phyloP scores from a whole-genome alignment of 2,113 vertebrate genomes.

The Ia io region DNA sequence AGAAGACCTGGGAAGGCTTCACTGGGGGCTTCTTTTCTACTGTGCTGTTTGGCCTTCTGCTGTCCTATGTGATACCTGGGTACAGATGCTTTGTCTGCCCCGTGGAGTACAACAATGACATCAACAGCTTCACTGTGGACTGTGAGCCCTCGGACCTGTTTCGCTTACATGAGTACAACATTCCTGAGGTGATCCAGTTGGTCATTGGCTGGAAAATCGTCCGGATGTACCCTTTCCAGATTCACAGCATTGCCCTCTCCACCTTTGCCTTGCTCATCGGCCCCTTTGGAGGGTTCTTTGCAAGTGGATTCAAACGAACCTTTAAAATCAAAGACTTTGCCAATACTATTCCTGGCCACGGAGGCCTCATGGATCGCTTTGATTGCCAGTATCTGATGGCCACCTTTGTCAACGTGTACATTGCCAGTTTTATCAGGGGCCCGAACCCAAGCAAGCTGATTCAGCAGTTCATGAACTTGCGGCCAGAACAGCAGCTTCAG shows the following conservation, averaged over 20 bases:
- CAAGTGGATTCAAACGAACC: slow-evolving; percentile 97
- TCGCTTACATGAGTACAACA: no score
- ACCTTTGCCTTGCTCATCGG: slow-evolving; percentile 96
- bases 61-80: no score
- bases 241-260: slow-evolving; percentile 97
- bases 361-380: slow-evolving; percentile 98
- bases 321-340: slow-evolving; percentile 99
- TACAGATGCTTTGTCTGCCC: no score
- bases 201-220: no score
- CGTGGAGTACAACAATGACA: no score
- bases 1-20: no score
- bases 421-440: slow-evolving; percentile 98
- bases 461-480: slow-evolving; percentile 95
- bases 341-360: slow-evolving; percentile 97
- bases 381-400: slow-evolving; percentile 99
- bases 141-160: no score
- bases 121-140: no score
- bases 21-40: no score
- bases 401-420: slow-evolving; percentile 99
- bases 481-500: slow-evolving; percentile 97
- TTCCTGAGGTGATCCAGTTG: no score
- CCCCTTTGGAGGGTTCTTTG: slow-evolving; percentile 97
- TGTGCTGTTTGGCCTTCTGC: no score
- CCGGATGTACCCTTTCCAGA: slow-evolving; percentile 96
- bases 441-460: slow-evolving; percentile 96